phyloP scores from a whole-genome alignment of 2,113 vertebrate species.

The Myotis yumanensis region DNA sequence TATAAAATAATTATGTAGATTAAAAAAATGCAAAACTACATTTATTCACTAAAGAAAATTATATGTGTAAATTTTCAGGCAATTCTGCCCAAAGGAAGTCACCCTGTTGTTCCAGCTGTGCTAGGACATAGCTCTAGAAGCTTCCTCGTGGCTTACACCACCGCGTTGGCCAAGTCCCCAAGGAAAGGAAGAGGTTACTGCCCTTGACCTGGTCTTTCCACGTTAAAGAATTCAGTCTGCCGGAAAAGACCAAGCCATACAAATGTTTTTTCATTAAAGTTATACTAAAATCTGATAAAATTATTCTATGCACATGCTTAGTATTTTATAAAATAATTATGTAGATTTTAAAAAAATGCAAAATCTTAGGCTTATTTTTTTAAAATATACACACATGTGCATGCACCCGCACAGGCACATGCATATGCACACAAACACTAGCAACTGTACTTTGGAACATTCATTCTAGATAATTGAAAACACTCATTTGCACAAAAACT shows the following conservation, averaged over 20 bases:
- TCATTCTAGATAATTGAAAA: background rate
- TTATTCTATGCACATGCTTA: background rate
- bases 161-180: fast-evolving
- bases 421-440: background rate
- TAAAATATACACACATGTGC: fast-evolving
- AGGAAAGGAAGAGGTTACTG: fast-evolving
- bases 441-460: background rate
- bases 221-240: background rate
- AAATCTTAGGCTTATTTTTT: background rate
- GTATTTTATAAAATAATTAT: too few relatives aligned
- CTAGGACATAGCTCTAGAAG: background rate
- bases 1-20: background rate
- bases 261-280: background rate
- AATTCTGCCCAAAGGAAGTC: background rate
- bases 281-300: background rate
- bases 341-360: too few relatives aligned
- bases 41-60: background rate
- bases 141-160: background rate
- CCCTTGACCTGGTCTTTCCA: background rate
- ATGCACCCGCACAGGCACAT: too few relatives aligned
- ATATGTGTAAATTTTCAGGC: background rate
- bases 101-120: background rate
- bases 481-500: background rate
- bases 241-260: background rate
- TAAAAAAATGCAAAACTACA: background rate